Conservation (phyloP, 2,797 vertebrate genomes). For the Ceryle rudis region DNA sequence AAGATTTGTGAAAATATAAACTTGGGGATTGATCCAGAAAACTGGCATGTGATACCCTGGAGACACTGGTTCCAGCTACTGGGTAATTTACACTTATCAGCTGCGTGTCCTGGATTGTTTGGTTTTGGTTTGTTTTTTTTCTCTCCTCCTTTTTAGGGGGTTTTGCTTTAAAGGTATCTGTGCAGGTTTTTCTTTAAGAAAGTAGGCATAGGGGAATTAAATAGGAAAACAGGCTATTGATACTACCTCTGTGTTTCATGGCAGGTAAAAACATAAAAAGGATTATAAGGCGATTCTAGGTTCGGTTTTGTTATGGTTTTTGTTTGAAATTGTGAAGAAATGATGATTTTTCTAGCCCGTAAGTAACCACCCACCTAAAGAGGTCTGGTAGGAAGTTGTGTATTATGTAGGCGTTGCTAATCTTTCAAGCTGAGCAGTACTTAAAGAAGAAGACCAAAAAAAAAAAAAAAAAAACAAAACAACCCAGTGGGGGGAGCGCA, state of each 20-base stretch:
- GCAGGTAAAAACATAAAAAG: neutral
- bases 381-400: neutral
- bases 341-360: neutral
- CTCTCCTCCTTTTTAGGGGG: neutral
- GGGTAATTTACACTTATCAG: constrained; percentile 69
- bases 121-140: neutral
- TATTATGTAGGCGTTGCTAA: neutral
- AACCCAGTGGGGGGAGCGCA: too few species aligned
- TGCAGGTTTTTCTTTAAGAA: constrained; percentile 24
- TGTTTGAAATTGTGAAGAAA: neutral
- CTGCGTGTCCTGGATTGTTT: constrained; percentile 12
- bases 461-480: too few species aligned
- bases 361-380: neutral
- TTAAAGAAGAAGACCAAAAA: neutral
- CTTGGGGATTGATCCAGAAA: constrained; percentile 76
- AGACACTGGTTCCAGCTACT: constrained; percentile 35
- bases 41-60: constrained; percentile 26
- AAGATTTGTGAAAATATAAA: constrained; percentile 78
- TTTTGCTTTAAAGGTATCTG: neutral
- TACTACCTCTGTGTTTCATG: neutral
- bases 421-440: neutral
- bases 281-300: neutral
- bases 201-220: neutral
- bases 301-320: neutral
- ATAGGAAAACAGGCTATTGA: neutral